Base-by-base conservation (phyloP, 2,888 invertebrate genomes). In the Dioctria rufipes region DNA sequence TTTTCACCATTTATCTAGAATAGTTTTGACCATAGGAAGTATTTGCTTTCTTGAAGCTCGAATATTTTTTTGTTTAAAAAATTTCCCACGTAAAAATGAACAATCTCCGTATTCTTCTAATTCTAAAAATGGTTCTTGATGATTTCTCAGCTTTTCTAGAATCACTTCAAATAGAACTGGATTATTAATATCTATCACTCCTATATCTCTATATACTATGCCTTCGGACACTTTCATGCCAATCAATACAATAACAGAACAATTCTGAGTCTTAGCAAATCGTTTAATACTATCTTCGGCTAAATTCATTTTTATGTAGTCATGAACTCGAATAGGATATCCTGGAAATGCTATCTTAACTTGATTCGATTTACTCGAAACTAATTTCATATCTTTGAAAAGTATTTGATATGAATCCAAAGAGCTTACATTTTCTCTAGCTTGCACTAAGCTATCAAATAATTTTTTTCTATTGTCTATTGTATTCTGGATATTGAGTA, bases 371-470 rank as follows among this genome's bases (percentile, higher is more conserved):
- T 91, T 87, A 49, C 91, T 90, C 3, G 90, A 90, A 0, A 94
- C 86, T 0, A 93, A 85, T 90, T 97, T 97, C 73, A 94, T 88
- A 86, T 97, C 97, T 87, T 94, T 95, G 80, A 91, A 90, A 9
- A 97, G 87, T 3, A 97, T 89, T 85, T 96, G 94, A 0, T 90
- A 88, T 0, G 93, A 89, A 0, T 91, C 91, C n/a, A 97, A 88
- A 0, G 86, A 83, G 0, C 92, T 91, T 0, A 95, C 91, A 85
- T 96, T 93, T 60, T 91, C 91, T 78, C 94, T 92, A 0, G 94
- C 95, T 0, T 86, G 84, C 77, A 93, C 89, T 3, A 96, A 88
- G 11, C 88, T 86, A 0, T 91, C 86, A 82, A 92, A 92, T 3
- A 90, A 78, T 9, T 65, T 71, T 79, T 85, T 88, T 86, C 92